Base-by-base conservation (phyloP, 2,888 invertebrate species). In the Caenorhabditis virilis region DNA sequence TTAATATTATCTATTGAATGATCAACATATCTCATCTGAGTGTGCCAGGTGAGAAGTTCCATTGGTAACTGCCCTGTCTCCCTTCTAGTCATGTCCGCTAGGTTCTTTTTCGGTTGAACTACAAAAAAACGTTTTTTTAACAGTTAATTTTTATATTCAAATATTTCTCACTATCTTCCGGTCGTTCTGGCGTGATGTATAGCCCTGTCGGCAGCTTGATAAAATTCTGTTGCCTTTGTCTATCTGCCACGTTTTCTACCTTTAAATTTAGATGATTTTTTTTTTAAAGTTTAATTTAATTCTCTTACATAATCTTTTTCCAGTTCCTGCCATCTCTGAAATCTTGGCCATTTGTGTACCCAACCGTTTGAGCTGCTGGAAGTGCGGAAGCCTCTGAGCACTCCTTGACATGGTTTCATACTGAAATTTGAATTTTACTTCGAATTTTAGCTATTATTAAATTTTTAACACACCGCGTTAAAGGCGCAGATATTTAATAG, bases 1-100 rank as follows among this genome's bases (percentile, higher is more conserved):
- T 69, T 52, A n/a, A 82, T 45, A 52, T 82, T 77, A 51, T 79
- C 80, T 20, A 74, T 43, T n/a, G 75, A 75, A 59, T 78, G 80
- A 49, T 79, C 78, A 25, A 78, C 54, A 58, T 80, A 80, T 15
- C 75, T 58, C 76, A 81, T 71, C 41, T 74, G 74, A 2, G 79
- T 78, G 56, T 79, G 79, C 58, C 71, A 72, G 23, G 78, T 79
- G 27, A 76, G 61, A 30, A 74, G 42, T 20, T 82, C 77, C 54
- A 79, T 72, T 7, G 80, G 78, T 4, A 78, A 35, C 7, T 67
- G 71, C 11, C 78, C 78, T 23, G 59, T 61, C 26, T 80, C 80
- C 38, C 72, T 51, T 16, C 80, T 45, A 11, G 77, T 78, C 59
- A 69, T 57, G 52, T 83, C 82, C 7, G 77, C 79, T 13, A 52